Evolutionary conservation across 2,113 vertebrate genomes (phyloP), one percentile per base, ranked within the genome.

Genomic region (Mugil cephalus): DNA sequence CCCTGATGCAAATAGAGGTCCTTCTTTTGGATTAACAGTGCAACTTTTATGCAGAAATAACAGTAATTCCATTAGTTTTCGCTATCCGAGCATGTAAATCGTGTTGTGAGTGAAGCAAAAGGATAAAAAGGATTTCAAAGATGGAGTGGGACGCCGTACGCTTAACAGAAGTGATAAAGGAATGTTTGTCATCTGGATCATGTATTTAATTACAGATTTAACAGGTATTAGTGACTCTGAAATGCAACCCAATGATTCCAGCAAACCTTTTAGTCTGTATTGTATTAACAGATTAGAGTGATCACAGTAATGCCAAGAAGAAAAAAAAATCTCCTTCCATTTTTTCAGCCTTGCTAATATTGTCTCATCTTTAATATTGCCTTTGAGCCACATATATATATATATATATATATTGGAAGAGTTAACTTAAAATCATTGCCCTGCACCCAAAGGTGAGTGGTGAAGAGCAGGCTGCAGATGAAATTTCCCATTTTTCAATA

Each of bases 1-100:
- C 72, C 65, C 67, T 79, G 45, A 73, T 48, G 68, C 74, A 82
- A 88, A 82, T 67, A 79, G 17, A 24, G 54, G 63, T 46, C 54
- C 58, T 67, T 69, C 62, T 62, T 55, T 75, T 77, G 71, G 79
- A 89, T 74, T 83, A 83, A 68, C 62, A 19, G 58, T 61, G 56
- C 36, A 51, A 34, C 1, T 64, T 84, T 88, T 67, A 59, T 74
- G 69, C 45, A 62, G 54, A 81, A 75, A 75, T 73, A 77, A 85
- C 75, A 61, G 69, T 73, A 68, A 82, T 84, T 87, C 47, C 73
- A 64, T 84, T 87, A 89, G 78, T 91, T 90, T 82, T 86, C 70
- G 83, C 84, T 69, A 66, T 62, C 68, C 61, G 54, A 88, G 82
- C 87, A 88, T 84, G 77, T 77, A 68, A 86, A 89, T 86, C 78